Conservation (phyloP, 2,888 invertebrate species). For the Brachynemurus nebulosus region DNA sequence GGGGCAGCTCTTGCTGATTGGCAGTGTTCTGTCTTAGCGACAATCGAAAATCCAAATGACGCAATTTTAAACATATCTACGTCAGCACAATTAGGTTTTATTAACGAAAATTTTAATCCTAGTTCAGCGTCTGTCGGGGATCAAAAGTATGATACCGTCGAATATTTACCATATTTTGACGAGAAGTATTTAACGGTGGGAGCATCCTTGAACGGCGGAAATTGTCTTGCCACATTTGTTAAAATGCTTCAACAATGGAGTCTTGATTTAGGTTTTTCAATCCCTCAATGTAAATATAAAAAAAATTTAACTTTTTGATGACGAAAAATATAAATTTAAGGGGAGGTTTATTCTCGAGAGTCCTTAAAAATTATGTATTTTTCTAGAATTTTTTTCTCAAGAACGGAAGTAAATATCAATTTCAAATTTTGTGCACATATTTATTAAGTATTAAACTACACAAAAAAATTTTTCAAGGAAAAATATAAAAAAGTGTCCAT, state of each 20-base stretch:
- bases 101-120: constrained; percentile 42
- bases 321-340: too few relatives aligned
- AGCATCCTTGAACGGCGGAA: constrained; percentile 75
- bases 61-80: constrained; percentile 76
- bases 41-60: constrained; percentile 47
- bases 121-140: constrained; percentile 26
- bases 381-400: too few relatives aligned
- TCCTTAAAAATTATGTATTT: too few relatives aligned
- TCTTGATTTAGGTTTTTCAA: constrained; percentile 56
- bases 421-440: too few relatives aligned
- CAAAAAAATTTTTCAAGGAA: too few relatives aligned
- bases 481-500: too few relatives aligned
- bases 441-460: too few relatives aligned
- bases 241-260: constrained; percentile 69
- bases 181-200: constrained; percentile 65
- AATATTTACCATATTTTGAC: constrained; percentile 65
- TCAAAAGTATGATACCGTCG: constrained; percentile 34
- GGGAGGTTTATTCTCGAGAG: too few relatives aligned
- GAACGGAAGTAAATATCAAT: too few relatives aligned
- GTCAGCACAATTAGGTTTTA: constrained; percentile 69
- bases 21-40: constrained; percentile 71
- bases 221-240: constrained; percentile 67
- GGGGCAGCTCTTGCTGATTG: constrained; percentile 68
- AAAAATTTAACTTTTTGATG: not conserved
- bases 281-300: constrained; percentile 46